Conservation (phyloP, 2,888 invertebrate genomes). For the Tenthredo livida region DNA sequence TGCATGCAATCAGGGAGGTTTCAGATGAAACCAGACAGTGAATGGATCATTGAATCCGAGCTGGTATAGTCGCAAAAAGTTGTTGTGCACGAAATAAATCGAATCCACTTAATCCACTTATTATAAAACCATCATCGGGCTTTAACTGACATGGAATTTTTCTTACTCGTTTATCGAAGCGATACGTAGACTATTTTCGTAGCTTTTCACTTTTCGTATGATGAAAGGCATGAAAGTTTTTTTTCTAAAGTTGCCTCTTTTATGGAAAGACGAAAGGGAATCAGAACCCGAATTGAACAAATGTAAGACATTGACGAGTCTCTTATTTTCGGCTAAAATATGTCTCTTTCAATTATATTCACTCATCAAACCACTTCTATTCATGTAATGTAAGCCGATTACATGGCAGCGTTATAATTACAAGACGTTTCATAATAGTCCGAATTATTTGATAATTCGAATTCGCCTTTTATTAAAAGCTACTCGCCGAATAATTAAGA, state of each 20-base stretch:
- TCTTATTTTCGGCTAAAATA: no score
- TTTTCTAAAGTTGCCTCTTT: background rate
- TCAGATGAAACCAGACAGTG: background rate
- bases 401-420: background rate
- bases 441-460: background rate
- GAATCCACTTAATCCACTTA: background rate
- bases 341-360: background rate
- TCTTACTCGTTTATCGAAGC: background rate
- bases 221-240: background rate
- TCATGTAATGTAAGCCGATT: background rate
- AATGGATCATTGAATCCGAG: background rate
- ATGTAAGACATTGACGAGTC: no score
- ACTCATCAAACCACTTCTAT: background rate
- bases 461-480: background rate
- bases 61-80: background rate
- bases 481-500: background rate
- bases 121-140: background rate
- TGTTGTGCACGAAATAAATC: background rate
- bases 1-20: background rate
- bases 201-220: background rate
- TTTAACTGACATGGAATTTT: no score
- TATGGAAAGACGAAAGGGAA: no score
- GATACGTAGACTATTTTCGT: background rate
- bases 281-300: no score
- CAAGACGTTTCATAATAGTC: background rate